These are phyloP conservation scores for Chelidonichthys spinosus DNA, from an alignment of 2,797 vertebrate species.

Conservation along the genomic window DNA sequence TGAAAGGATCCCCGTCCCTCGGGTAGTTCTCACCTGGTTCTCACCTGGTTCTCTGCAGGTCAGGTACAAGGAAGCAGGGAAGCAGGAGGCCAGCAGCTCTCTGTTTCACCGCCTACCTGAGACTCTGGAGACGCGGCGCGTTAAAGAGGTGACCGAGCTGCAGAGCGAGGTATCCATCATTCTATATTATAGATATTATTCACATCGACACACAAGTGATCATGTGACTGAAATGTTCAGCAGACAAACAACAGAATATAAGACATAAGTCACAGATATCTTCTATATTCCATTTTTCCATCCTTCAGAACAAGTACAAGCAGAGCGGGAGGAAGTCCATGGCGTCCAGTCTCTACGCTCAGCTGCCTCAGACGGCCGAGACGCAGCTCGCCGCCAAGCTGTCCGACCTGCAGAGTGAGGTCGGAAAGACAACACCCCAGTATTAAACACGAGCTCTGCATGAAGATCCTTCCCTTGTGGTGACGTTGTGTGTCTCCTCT, in stretches of 20 bases:
- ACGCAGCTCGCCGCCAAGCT: conserved; percentile 76
- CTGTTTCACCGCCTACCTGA: conserved; percentile 89
- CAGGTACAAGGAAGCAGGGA: conserved; percentile 88
- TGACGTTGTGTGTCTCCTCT: background rate
- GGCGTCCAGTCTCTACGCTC: conserved; percentile 72
- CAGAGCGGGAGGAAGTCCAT: conserved; percentile 57
- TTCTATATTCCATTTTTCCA: too few relatives aligned
- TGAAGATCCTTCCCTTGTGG: too few relatives aligned
- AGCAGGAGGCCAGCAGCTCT: conserved; percentile 81
- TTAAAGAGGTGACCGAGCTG: conserved; percentile 86
- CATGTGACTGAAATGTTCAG: background rate
- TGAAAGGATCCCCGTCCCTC: background rate
- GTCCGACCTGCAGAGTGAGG: conserved; percentile 85
- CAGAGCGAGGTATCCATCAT: conserved; percentile 88
- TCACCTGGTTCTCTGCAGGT: conserved; percentile 46
- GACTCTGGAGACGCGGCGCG: conserved; percentile 89
- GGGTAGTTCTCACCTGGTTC: too few relatives aligned
- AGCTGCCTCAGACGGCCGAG: conserved; percentile 77
- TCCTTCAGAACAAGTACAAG: conserved; percentile 68
- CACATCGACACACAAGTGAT: background rate
- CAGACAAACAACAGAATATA: background rate
- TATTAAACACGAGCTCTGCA: too few relatives aligned
- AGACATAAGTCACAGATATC: too few relatives aligned
- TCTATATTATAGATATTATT: conserved; percentile 4
- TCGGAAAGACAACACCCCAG: conserved; percentile 38